A percentile compares a stretch with the other conserved stretches of the same genome.
phyloP scores from a whole-genome alignment of 1,140 invertebrate genomes.

The Octopus sinensis region DNA sequence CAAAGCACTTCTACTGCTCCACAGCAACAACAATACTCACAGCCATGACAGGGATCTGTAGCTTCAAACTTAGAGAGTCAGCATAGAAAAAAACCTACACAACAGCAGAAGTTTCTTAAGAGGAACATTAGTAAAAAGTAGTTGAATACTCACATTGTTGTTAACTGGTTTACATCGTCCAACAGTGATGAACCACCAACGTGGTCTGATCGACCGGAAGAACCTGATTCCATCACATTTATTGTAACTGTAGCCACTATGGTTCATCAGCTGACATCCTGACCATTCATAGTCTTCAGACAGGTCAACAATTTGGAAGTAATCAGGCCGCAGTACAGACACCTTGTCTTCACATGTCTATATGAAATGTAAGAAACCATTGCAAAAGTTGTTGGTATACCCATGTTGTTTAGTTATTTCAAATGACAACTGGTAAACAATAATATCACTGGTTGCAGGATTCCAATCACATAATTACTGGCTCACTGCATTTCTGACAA shows the following conservation, averaged over 20 bases:
- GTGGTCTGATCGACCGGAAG: constrained; percentile 39
- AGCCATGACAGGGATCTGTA: no score
- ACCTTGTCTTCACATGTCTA: constrained; percentile 28
- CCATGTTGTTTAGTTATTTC: no score
- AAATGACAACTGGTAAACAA: no score
- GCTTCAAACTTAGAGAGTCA: not conserved
- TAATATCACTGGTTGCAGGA: no score
- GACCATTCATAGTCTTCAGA: constrained; percentile 5
- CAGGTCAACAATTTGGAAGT: constrained; percentile 25
- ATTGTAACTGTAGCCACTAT: constrained; percentile 31
- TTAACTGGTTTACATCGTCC: constrained; percentile 69
- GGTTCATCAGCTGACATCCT: constrained; percentile 15
- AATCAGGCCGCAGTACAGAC: constrained; percentile 14
- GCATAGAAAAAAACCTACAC: not conserved
- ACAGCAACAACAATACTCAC: no score
- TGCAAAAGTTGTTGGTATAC: no score
- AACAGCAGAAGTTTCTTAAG: not conserved
- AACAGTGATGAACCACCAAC: constrained; percentile 62
- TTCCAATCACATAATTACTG: no score
- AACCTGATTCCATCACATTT: constrained; percentile 50
- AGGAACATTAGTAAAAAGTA: not conserved
- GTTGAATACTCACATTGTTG: not conserved
- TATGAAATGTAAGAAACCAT: not conserved
- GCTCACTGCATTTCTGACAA: no score
- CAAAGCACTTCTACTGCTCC: no score